Base-by-base conservation (phyloP, 2,113 vertebrate genomes). In the Loxodonta africana region DNA sequence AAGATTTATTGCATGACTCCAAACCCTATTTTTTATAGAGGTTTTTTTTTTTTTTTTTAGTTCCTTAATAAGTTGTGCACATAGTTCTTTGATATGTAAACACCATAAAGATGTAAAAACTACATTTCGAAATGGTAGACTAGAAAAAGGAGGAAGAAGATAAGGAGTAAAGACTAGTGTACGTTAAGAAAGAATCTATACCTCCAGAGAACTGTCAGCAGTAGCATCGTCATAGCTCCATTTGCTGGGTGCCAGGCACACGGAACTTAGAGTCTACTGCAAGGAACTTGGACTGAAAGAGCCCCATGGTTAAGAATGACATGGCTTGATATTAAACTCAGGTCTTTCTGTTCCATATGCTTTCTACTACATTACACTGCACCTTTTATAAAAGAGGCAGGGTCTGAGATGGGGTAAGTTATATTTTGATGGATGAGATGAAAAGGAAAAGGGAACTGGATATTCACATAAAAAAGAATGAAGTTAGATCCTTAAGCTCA, bases 221-320 rank as follows among this genome's bases (percentile, higher is more conserved):
- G 62, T 5, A 17, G 15, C n/a, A 30, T 0, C 0, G 1, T 37
- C 25, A 26, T 37, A 33, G 83, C 6, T 15, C n/a, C 63, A 1
- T 46, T 20, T 48, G 30, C 41, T 87, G 48, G 10, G 37, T 30
- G 76, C 46, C 30, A 69, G 63, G 33, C n/a, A 65, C 60, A 15
- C 25, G 8, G 88, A 23, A 37, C 77, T n/a, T 71, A 28, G 62
- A 57, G 15, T 76, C 60, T 37, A 65, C n/a, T 51, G 51, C 53
- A 57, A 10, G 46, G 69, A 48, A 48, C 62, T 33, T 65, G 60
- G 51, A 83, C 82, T 57, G 20, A 71, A 85, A 87, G 1, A 60
- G 30, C 15, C 82, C n/a, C 30, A 65, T 33, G 37, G 46, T 60
- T 60, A 80, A 25, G 89, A 71, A 65, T 73, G 20, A 48, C 44